Percentiles rank a stretch among this genome's conserved stretches.
phyloP scores from a whole-genome alignment of 2,888 invertebrate genomes.

The Tribolium freemani region DNA sequence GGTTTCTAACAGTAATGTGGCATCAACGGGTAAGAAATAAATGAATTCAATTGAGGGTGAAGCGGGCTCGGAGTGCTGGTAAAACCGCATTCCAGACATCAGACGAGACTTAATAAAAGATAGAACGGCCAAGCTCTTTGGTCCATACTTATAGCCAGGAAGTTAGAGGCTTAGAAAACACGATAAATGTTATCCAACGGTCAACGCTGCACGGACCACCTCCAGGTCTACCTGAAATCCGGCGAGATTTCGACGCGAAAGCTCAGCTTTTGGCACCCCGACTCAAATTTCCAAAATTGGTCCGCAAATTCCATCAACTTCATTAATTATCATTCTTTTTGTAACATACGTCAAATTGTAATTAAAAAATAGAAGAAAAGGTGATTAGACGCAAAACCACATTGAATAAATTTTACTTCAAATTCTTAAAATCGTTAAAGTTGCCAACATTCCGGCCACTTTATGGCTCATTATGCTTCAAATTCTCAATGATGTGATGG shows the following conservation, averaged over 20 bases:
- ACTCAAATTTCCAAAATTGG: conserved; percentile 9
- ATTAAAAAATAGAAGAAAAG: no score
- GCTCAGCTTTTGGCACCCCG: conserved; percentile 10
- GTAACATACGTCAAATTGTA: no score
- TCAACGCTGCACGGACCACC: conserved; percentile 31
- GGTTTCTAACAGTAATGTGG: neutral
- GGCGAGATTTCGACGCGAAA: neutral
- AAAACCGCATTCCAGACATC: conserved; percentile 54
- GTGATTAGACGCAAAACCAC: no score
- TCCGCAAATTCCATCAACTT: no score
- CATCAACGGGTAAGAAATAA: conserved; percentile 41
- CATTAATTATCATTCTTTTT: neutral
- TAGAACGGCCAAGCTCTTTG: conserved; percentile 44
- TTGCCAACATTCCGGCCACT: neutral
- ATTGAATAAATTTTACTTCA: neutral
- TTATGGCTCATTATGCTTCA: neutral
- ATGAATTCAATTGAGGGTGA: conserved; percentile 48
- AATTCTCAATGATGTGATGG: neutral
- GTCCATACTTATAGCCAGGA: conserved; percentile 46
- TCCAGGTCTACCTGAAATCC: conserved; percentile 21
- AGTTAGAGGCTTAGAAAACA: conserved; percentile 39
- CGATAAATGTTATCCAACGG: conserved; percentile 40
- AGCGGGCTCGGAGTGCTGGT: conserved; percentile 50
- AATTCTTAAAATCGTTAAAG: neutral
- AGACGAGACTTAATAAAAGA: conserved; percentile 56